Evolutionary conservation across 2,113 vertebrate genomes (phyloP).

Genomic region (Anhinga rufa): DNA sequence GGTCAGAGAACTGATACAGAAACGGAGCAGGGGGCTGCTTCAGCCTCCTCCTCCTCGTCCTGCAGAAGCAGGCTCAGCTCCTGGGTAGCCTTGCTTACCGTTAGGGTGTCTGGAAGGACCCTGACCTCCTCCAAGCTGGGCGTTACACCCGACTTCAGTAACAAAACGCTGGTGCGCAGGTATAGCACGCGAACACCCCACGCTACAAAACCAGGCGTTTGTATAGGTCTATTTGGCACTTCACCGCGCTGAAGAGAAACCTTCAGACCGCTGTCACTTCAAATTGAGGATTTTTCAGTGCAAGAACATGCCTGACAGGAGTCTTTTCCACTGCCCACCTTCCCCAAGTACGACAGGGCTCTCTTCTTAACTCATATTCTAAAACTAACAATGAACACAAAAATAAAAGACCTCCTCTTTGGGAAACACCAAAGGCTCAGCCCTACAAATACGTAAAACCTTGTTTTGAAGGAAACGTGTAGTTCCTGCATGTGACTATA

Average conservation of each 20-base stretch:
- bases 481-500: not conserved
- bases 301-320: not conserved
- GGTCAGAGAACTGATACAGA: not conserved
- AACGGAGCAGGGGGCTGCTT: not conserved
- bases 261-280: not conserved
- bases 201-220: not conserved
- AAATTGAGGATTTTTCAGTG: not conserved
- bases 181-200: not conserved
- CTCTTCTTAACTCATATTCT: not conserved
- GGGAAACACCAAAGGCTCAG: not conserved
- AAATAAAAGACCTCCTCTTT: not conserved
- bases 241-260: not conserved
- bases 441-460: not conserved
- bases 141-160: not conserved
- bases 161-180: not conserved
- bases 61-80: not conserved
- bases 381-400: not conserved
- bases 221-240: not conserved
- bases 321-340: not conserved
- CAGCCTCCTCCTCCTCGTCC: not conserved
- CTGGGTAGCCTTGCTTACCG: not conserved
- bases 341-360: not conserved
- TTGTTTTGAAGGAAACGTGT: not conserved
- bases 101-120: not conserved
- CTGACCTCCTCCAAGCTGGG: not conserved